Conservation (phyloP, 2,888 invertebrate genomes). For the Marronus borbonicus region DNA sequence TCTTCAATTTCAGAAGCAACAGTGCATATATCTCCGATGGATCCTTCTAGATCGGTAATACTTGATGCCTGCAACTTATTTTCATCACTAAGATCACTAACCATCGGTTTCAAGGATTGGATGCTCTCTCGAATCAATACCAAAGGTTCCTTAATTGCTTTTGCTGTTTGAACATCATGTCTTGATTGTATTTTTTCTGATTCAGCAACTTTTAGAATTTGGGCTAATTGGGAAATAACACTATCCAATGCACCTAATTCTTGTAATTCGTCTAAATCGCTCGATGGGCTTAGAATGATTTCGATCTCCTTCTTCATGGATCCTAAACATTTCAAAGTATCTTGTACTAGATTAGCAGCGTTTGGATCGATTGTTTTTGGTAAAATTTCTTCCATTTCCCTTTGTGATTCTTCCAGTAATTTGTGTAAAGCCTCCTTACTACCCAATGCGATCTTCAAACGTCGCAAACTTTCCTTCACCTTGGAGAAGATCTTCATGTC, state of each 20-base stretch:
- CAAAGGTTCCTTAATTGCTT: constrained; percentile 51
- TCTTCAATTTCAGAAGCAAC: constrained; percentile 38
- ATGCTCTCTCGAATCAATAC: constrained; percentile 36
- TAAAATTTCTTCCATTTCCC: constrained; percentile 16
- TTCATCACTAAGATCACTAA: constrained; percentile 30
- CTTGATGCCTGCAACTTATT: background rate
- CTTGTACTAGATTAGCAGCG: background rate
- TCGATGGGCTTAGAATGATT: constrained; percentile 18
- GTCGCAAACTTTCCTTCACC: constrained; percentile 11
- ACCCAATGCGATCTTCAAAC: background rate
- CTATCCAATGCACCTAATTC: constrained; percentile 14
- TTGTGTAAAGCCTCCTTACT: constrained; percentile 34
- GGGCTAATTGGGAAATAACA: background rate
- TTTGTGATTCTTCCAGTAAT: constrained; percentile 28
- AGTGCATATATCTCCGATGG: constrained; percentile 38
- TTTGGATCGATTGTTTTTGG: background rate
- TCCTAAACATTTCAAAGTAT: constrained; percentile 11
- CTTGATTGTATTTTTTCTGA: constrained; percentile 19
- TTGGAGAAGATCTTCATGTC: background rate
- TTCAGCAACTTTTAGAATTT: background rate
- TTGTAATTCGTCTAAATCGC: constrained; percentile 19
- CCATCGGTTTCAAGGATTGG: constrained; percentile 10
- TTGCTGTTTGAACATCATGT: constrained; percentile 43
- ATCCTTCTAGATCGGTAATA: constrained; percentile 35
- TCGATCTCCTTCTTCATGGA: constrained; percentile 15